Conservation (phyloP, 2,113 vertebrate species). For the Anser brachyrhynchus region DNA sequence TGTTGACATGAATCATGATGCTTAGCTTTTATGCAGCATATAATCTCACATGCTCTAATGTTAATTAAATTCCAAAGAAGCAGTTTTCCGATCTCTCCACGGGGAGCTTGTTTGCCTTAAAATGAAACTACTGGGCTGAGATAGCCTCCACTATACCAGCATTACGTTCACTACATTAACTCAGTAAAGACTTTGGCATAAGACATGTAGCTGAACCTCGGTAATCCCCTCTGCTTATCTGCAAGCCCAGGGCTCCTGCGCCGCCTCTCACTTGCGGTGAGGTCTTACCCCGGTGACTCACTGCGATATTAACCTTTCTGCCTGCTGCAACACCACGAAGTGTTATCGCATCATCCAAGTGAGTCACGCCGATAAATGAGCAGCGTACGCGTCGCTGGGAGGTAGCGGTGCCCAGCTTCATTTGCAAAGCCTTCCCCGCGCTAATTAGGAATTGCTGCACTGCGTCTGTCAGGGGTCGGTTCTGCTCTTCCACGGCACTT, state of each 20-base stretch:
- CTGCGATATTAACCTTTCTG: background rate
- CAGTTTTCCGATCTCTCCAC: constrained; percentile 52
- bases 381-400: background rate
- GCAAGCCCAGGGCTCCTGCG: constrained; percentile 4
- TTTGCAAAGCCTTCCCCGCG: background rate
- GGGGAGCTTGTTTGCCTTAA: constrained; percentile 62
- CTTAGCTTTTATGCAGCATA: constrained; percentile 40
- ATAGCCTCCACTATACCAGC: constrained; percentile 49
- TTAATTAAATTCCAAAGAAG: constrained; percentile 66
- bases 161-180: constrained; percentile 72
- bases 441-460: background rate
- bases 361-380: background rate
- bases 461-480: rapidly evolving
- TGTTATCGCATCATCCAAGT: background rate
- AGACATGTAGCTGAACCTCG: constrained; percentile 26
- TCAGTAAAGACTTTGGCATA: constrained; percentile 59
- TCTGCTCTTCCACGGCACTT: background rate
- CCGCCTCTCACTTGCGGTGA: background rate
- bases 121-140: constrained; percentile 63
- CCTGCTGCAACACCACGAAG: background rate
- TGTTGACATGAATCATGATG: constrained; percentile 11
- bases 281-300: background rate
- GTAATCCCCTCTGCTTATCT: constrained; percentile 58
- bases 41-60: constrained; percentile 41
- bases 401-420: background rate